Conservation (phyloP, 2,888 invertebrate genomes). For the Polylopha cassiicola region DNA sequence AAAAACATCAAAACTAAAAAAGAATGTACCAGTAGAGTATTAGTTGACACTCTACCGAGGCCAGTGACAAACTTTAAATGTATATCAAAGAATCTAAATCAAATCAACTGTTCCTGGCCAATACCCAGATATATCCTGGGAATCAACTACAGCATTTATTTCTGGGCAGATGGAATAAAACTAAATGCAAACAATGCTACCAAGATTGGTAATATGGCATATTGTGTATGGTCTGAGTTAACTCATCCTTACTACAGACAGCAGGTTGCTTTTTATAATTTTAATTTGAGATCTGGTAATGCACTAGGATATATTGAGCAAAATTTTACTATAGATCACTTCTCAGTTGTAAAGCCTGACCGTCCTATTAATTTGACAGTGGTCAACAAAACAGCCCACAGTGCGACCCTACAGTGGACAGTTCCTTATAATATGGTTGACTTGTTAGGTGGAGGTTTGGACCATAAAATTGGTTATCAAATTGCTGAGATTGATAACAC, state of each 20-base stretch:
- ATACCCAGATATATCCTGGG: conserved; percentile 54
- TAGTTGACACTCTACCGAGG: conserved; percentile 76
- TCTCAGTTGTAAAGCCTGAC: conserved; percentile 60
- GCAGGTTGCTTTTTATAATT: conserved; percentile 67
- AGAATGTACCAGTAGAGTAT: conserved; percentile 47
- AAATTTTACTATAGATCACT: conserved; percentile 78
- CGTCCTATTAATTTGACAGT: conserved; percentile 46
- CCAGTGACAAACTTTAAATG: conserved; percentile 84
- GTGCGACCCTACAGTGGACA: conserved; percentile 56
- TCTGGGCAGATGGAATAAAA: conserved; percentile 39
- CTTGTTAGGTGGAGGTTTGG: conserved; percentile 50
- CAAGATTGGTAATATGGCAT: conserved; percentile 31
- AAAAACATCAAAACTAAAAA: conserved; percentile 46
- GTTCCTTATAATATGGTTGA: conserved; percentile 56
- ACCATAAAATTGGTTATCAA: conserved; percentile 67
- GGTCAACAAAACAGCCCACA: conserved; percentile 47
- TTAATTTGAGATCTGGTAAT: conserved; percentile 79
- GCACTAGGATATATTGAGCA: conserved; percentile 74
- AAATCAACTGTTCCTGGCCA: conserved; percentile 86
- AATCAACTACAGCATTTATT: conserved; percentile 47
- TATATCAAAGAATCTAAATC: conserved; percentile 83
- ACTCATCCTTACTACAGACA: conserved; percentile 64
- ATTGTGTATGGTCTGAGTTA: conserved; percentile 51
- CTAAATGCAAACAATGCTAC: conserved; percentile 38
- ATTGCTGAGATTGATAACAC: conserved; percentile 67